A percentile compares a stretch with the other conserved stretches of the same genome.
phyloP scores from a whole-genome alignment of 92 coral and sea anemone species.

The Heliopora coerulea region DNA sequence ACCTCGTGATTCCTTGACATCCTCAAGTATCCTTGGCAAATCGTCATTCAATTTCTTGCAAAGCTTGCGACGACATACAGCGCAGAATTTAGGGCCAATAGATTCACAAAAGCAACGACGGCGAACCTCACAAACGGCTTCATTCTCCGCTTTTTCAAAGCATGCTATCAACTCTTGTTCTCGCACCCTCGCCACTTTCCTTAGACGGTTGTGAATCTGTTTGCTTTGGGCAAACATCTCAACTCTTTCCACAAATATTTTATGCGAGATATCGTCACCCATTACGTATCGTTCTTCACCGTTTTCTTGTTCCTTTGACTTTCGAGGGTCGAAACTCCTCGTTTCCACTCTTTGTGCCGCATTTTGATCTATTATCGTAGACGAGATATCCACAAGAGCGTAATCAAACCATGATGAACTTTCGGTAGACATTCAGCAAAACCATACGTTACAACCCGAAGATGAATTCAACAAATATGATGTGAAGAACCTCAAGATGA shows the following conservation, averaged over 20 bases:
- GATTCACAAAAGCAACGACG: slow-evolving; percentile 39
- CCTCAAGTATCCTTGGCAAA: slow-evolving; percentile 13
- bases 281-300: too few species aligned
- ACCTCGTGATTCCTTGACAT: background rate
- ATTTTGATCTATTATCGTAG: too few species aligned
- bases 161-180: slow-evolving; percentile 3
- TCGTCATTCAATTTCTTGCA: slow-evolving; percentile 6
- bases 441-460: too few species aligned
- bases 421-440: too few species aligned
- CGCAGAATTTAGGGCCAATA: slow-evolving; percentile 35
- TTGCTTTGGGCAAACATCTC: slow-evolving; percentile 1
- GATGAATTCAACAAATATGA: too few species aligned
- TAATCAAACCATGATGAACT: background rate
- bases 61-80: slow-evolving; percentile 19
- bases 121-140: background rate
- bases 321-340: background rate
- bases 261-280: slow-evolving; percentile 10
- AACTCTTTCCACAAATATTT: slow-evolving; percentile 17
- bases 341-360: background rate
- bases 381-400: background rate
- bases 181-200: background rate
- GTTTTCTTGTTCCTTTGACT: background rate
- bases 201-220: slow-evolving; percentile 22
- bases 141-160: background rate
- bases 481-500: too few species aligned